Evolutionary conservation across 2,888 invertebrate genomes (phyloP).

Genomic region (Agrotis ipsilon): DNA sequence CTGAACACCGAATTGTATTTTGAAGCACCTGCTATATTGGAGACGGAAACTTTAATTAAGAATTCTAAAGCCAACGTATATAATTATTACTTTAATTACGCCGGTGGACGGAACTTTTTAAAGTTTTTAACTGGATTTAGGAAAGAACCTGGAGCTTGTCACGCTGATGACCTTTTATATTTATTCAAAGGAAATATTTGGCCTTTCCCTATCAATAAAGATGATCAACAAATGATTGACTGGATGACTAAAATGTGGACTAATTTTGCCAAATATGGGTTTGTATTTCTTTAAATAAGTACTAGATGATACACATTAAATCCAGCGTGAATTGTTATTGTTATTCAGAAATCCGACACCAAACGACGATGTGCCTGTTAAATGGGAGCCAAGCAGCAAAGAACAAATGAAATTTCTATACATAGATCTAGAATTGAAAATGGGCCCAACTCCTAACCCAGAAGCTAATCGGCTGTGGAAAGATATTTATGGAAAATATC

Average conservation of each 20-base stretch:
- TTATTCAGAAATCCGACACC: constrained; percentile 78
- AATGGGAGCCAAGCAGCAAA: constrained; percentile 57
- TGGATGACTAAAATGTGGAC: constrained; percentile 84
- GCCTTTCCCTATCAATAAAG: constrained; percentile 74
- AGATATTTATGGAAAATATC: constrained; percentile 71
- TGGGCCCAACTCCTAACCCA: constrained; percentile 74
- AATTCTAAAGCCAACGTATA: constrained; percentile 73
- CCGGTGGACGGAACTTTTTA: constrained; percentile 80
- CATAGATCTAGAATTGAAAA: constrained; percentile 72
- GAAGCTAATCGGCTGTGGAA: constrained; percentile 75
- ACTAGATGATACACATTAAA: background rate
- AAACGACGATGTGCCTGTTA: constrained; percentile 49
- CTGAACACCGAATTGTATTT: constrained; percentile 85
- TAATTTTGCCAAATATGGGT: constrained; percentile 87
- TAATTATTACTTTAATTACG: constrained; percentile 83
- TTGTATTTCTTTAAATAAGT: background rate
- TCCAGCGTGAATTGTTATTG: too few relatives aligned
- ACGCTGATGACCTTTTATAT: constrained; percentile 85
- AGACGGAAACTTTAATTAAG: constrained; percentile 72
- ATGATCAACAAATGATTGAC: constrained; percentile 77
- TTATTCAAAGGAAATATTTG: constrained; percentile 78
- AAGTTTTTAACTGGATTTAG: constrained; percentile 74
- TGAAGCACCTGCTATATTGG: constrained; percentile 81
- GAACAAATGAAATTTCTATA: constrained; percentile 67
- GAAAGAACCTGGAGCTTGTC: constrained; percentile 78